Evolutionary conservation across 2,113 vertebrate species (phyloP), one percentile per base, ranked within the genome.

Genomic region (Puma concolor): DNA sequence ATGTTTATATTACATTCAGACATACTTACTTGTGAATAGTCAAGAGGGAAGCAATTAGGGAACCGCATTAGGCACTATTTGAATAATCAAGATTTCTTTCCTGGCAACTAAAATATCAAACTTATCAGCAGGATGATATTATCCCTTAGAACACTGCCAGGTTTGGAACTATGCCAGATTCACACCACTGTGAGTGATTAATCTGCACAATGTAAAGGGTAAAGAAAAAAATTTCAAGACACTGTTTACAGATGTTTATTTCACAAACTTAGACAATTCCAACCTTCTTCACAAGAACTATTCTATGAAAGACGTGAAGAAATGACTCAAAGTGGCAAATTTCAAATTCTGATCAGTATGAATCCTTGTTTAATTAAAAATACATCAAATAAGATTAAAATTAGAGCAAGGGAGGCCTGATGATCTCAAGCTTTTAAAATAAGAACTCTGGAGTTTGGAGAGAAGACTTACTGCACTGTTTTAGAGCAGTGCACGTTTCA

Each of bases 11-110:
- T 66, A 57, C 13, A 87, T 23, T 94, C 4, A 69, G 25, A 74
- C 0, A 50, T 33, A 64, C 36, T 66, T 27, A 92, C 76, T 76
- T 29, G 10, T 36, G 57, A 98, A 95, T 67, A 72, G 63, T 89
- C n/a, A 97, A 91, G 83, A 97, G 29, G 36, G 67, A 84, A 41
- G 33, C 93, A 87, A 85, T 88, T 82, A 95, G 57, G n/a, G 12
- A 48, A 82, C 33, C 48, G 85, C 50, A 81, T 76, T 57, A 94
- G 79, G 48, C 85, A 57, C 36, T 81, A 83, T 83, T 87, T 96
- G 93, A 92, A 80, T 79, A 96, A 92, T 79, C 54, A 79, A 89
- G 63, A 80, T 66, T 97, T 86, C 67, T 89, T 96, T 94, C 79
- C 50, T 52, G n/a, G 31, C 17, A 87, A 81, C 11, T 97, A 54